Evolutionary conservation across 2,888 invertebrate genomes (phyloP).

Genomic region (Tipula confusa): DNA sequence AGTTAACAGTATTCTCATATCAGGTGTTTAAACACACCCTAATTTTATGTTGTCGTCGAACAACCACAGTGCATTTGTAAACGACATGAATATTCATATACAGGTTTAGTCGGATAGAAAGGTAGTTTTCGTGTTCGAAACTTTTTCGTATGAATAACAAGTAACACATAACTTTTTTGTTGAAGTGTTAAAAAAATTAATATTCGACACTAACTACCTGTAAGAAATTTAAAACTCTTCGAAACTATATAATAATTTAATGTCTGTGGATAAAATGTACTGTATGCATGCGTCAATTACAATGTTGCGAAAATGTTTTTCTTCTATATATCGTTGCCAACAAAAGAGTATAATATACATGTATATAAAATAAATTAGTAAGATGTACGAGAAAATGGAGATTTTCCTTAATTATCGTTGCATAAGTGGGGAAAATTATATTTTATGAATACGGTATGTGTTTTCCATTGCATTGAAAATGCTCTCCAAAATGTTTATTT

Average conservation of each 20-base stretch:
- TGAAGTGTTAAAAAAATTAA: background rate
- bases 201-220: background rate
- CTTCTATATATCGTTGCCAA: background rate
- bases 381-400: background rate
- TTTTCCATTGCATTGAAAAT: background rate
- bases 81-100: too few relatives aligned
- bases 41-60: background rate
- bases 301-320: background rate
- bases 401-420: background rate
- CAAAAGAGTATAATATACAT: background rate
- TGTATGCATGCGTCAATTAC: background rate
- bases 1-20: background rate
- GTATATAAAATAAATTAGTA: background rate
- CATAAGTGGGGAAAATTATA: background rate
- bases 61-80: too few relatives aligned
- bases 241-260: background rate
- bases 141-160: too few relatives aligned
- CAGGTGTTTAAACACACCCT: background rate
- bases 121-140: background rate
- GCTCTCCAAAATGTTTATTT: too few relatives aligned
- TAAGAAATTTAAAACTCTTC: background rate
- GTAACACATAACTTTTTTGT: background rate
- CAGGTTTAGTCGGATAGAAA: background rate
- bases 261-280: too few relatives aligned
- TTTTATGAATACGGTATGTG: background rate